phyloP scores from a whole-genome alignment of 2,888 invertebrate genomes.

The Poecilobothrus nobilitatus region DNA sequence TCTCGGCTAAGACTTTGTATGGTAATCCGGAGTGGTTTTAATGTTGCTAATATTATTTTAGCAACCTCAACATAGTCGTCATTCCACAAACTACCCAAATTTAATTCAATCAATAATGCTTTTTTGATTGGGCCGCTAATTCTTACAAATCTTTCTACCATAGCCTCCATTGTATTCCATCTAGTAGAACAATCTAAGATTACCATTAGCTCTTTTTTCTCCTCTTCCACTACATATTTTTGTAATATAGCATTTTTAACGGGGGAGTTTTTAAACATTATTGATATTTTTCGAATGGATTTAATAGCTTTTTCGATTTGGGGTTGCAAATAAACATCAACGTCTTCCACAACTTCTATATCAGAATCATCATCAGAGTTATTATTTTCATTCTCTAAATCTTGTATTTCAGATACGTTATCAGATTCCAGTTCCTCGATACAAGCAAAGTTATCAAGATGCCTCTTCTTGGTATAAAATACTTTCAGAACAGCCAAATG shows the following conservation, averaged over 20 bases:
- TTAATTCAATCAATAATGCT: conserved; percentile 9
- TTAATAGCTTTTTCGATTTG: conserved; percentile 1
- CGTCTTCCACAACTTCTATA: conserved; percentile 8
- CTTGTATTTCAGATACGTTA: too few relatives aligned
- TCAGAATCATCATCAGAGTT: conserved; percentile 1
- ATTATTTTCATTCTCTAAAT: conserved; percentile 8
- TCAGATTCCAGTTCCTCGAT: too few relatives aligned
- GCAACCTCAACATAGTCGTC: conserved; percentile 4
- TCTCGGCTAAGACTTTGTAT: conserved; percentile 10
- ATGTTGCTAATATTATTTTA: conserved; percentile 8
- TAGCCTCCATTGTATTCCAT: conserved; percentile 5
- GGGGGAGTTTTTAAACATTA: conserved; percentile 10
- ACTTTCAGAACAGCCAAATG: conserved; percentile 4
- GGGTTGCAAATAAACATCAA: conserved; percentile 8
- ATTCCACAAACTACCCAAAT: conserved; percentile 12
- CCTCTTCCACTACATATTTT: conserved; percentile 10
- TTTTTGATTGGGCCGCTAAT: conserved; percentile 7
- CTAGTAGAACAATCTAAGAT: conserved; percentile 3
- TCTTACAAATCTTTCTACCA: conserved; percentile 5
- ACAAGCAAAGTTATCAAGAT: too few relatives aligned
- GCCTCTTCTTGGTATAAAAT: neutral
- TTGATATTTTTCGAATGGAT: conserved; percentile 5
- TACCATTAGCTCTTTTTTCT: conserved; percentile 9
- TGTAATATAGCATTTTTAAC: conserved; percentile 11
- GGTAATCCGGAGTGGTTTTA: conserved; percentile 11